phyloP scores from a whole-genome alignment of 2,888 invertebrate species.

The Dorcus hopei region DNA sequence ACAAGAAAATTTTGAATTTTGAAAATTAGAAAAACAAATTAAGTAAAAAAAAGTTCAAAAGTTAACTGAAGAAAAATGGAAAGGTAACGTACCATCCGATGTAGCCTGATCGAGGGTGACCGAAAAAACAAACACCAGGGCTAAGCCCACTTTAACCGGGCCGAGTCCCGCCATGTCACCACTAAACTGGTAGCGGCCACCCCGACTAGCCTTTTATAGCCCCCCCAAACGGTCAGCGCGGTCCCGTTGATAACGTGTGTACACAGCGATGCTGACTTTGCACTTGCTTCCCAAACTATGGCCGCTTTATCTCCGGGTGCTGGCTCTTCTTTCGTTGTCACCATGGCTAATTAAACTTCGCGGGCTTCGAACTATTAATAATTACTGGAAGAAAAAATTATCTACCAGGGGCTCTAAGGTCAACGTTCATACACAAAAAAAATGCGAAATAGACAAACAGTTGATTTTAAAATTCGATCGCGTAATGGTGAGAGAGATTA shows the following conservation, averaged over 20 bases:
- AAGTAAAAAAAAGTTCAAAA: not conserved
- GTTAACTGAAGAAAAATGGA: conserved; percentile 3
- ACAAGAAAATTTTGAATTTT: not conserved
- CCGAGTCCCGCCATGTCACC: conserved; percentile 37
- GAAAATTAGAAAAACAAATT: conserved; percentile 1
- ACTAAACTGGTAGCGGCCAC: conserved; percentile 32
- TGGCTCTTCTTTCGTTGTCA: no score
- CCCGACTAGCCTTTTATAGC: conserved; percentile 33
- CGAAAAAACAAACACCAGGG: conserved; percentile 39
- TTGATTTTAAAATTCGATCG: no score
- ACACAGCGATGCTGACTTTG: not conserved
- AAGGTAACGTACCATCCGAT: conserved; percentile 34
- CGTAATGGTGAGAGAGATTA: no score
- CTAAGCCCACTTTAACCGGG: conserved; percentile 35
- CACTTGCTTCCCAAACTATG: not conserved
- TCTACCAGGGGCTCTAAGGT: no score
- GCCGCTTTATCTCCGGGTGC: no score
- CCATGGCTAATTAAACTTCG: no score
- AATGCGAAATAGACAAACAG: not conserved
- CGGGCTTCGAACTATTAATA: no score
- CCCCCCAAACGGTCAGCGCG: conserved; percentile 14
- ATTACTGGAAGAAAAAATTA: no score
- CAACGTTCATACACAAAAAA: not conserved
- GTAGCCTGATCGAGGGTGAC: conserved; percentile 27
- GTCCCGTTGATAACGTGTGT: not conserved